Evolutionary conservation across 2,888 invertebrate genomes (phyloP), one percentile per base, ranked within the genome.

Genomic region (Patella pellucida): DNA sequence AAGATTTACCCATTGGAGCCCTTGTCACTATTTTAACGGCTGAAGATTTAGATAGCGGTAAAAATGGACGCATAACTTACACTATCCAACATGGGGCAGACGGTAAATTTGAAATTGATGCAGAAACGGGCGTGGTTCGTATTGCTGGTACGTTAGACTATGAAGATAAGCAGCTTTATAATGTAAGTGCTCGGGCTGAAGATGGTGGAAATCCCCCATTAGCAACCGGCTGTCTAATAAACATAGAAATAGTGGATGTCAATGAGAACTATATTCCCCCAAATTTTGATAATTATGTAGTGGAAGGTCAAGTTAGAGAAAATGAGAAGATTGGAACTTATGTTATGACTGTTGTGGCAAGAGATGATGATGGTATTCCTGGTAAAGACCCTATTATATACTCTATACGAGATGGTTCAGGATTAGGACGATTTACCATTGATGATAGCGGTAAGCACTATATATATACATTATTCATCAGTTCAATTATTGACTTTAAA

Each of bases 251-350:
- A 79, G 95, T 96, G 83, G 98, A 98, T 92, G 97, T 98, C 23
- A 97, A 98, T 92, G 98, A 98, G 92, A 98, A 98, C 92, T 92
- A 94, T 75, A 94, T 94, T 91, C 93, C 96, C 74, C 97, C 98
- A 1, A 92, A 93, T 82, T 98, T 98, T 91, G 93, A 93, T 73
- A 96, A 95, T 90, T 95, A 95, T 87, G 96, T 96, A 82, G 84
- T 95, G 80, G 92, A 93, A 79, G 95, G 95, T 72, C 92, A 92
- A 83, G 95, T 98, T 80, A 92, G 92, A 76, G 98, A 98, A 92
- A 97, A 96, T 91, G 93, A 94, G 86, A 94, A 95, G 9, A 92
- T 94, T 68, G 96, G 95, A 75, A 94, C 95, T 3, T 92, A 94
- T 68, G 97, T 97, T 82, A 94, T 95, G 88, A 94, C 93, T 80